Percentiles rank a stretch among this genome's conserved stretches.
Evolutionary conservation across 2,888 invertebrate genomes (phyloP).

Genomic region (Thymelicus sylvestris): DNA sequence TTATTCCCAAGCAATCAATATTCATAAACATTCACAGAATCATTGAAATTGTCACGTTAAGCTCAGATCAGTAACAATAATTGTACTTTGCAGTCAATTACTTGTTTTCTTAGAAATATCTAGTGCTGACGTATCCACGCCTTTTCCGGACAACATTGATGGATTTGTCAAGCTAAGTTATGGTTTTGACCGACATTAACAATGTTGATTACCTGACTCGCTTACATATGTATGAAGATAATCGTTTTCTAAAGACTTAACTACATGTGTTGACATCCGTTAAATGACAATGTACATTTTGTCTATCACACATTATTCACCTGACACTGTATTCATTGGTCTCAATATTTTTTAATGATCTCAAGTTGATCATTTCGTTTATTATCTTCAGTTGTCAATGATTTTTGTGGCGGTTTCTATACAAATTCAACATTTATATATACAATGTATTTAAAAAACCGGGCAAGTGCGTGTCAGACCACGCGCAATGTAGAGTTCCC

Average conservation of each 20-base stretch:
- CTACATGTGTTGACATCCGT: neutral
- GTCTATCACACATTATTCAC: too few relatives aligned
- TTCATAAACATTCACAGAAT: slow-evolving; percentile 10
- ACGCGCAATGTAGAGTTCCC: too few relatives aligned
- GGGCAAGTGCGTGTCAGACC: too few relatives aligned
- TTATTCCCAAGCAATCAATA: neutral
- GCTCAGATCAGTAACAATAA: slow-evolving; percentile 16
- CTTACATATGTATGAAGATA: neutral
- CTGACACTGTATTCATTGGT: too few relatives aligned
- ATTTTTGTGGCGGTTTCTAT: too few relatives aligned
- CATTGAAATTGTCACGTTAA: slow-evolving; percentile 14
- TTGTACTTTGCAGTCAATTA: slow-evolving; percentile 14
- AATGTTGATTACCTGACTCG: neutral
- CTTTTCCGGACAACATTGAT: slow-evolving; percentile 35
- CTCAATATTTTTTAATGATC: too few relatives aligned
- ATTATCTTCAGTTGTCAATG: too few relatives aligned
- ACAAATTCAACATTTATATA: too few relatives aligned
- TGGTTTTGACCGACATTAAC: slow-evolving; percentile 24
- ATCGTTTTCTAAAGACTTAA: slow-evolving; percentile 9
- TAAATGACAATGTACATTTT: too few relatives aligned
- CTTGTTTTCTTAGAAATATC: slow-evolving; percentile 31
- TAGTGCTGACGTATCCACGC: slow-evolving; percentile 28
- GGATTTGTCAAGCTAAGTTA: slow-evolving; percentile 31
- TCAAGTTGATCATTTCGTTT: too few relatives aligned
- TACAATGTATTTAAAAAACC: too few relatives aligned